Conservation (phyloP, 2,797 vertebrate species). For the Crenichthys baileyi region DNA sequence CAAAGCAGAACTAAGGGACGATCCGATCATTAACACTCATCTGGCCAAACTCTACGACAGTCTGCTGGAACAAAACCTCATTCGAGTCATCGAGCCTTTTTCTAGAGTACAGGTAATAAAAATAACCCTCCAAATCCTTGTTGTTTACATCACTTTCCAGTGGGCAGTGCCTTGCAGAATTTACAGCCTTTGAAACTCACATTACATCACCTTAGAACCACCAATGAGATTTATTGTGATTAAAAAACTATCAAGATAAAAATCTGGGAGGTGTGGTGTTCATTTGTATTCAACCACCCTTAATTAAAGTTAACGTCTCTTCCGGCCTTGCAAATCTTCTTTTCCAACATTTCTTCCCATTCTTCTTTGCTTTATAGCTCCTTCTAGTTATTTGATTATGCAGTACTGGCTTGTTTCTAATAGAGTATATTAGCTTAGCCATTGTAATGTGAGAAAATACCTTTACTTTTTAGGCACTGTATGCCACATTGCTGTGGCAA, state of each 20-base stretch:
- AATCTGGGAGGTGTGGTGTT: background rate
- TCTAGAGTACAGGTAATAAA: constrained; percentile 96
- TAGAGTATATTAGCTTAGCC: background rate
- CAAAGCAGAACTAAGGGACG: constrained; percentile 93
- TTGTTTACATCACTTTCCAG: background rate
- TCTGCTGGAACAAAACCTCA: constrained; percentile 98
- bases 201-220: background rate
- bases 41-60: constrained; percentile 96
- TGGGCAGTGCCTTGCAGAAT: background rate
- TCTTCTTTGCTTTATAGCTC: background rate
- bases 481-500: no score
- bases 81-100: constrained; percentile 98
- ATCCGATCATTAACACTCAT: constrained; percentile 97
- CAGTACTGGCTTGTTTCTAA: background rate
- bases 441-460: background rate
- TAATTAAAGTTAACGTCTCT: background rate
- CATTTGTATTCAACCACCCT: background rate
- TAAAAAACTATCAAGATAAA: no score
- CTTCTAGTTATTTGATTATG: background rate
- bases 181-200: no score
- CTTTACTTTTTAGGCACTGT: background rate
- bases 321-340: background rate
- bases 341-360: background rate
- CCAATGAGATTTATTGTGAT: no score
- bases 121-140: background rate